Base-by-base conservation (phyloP, 37 sponge, comb jelly and placozoan species). In the Crambe crambe region DNA sequence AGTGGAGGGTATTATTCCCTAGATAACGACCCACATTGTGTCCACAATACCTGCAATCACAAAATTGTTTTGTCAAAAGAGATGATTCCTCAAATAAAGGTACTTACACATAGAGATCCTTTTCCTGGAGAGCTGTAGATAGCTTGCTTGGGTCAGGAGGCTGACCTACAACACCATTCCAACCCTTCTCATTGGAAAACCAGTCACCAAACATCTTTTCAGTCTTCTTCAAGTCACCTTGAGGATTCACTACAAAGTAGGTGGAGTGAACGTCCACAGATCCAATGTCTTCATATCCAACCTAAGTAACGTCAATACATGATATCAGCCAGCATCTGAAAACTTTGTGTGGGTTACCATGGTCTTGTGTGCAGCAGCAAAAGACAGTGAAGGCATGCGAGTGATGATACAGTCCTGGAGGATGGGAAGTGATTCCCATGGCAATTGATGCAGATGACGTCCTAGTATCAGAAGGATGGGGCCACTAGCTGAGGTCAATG, bases 221-320 rank as follows among this genome's bases (percentile, higher is more conserved):
- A 0, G 95, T 94, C 12, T 79, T 80, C 18, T 58, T 44, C 10
- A 94, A 76, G 71, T 94, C 78, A 5, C 86, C 86, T 26, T 56
- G 68, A 2, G 95, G 95, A 58, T 94, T 94, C 30, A 94, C 74
- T 29, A 94, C 73, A 71, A 84, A 94, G 79, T 68, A 94, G 29
- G 81, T 57, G 15, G 32, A 64, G 42, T 39, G n/a, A 3, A 78
- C 64, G 38, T 87, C 40, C 36, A 92, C 57, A 26, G 38, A 26
- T 36, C 42, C 40, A 3, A 1, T 2, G 0, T 56, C 60, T 29
- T 73, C 18, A 26, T 42, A 18, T 1, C 71, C 70, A 70, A 40
- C 42, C 70, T 70, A 25, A 1, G 15, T 6, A 36, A 70, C 23
- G 18, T 6, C 20, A 6, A 35, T 30, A 70, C 2, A 37, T 60